These are phyloP conservation scores for Psilopsiagon aurifrons DNA, from an alignment of 2,113 vertebrate genomes.

Conservation along the genomic window DNA sequence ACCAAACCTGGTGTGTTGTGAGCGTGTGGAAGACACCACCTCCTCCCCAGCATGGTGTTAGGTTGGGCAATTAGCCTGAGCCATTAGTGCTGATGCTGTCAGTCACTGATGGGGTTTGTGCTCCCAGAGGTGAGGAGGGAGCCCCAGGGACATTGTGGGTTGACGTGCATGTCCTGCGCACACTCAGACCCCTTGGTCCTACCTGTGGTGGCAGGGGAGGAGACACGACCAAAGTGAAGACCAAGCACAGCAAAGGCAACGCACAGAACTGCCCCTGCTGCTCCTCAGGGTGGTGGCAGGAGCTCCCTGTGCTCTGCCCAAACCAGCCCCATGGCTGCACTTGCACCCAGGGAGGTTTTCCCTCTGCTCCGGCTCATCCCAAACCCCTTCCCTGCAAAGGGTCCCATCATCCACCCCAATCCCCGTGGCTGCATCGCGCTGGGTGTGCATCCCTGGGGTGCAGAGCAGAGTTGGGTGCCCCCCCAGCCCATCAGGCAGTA, in stretches of 20 bases:
- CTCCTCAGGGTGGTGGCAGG: conserved; percentile 26
- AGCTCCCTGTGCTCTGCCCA: background rate
- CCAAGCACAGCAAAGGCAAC: background rate
- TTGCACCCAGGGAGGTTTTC: background rate
- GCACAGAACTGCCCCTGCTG: background rate
- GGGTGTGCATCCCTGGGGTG: accelerated
- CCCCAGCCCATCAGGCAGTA: accelerated
- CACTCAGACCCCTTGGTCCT: accelerated
- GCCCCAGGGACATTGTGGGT: accelerated
- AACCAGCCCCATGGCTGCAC: background rate
- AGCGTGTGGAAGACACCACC: accelerated
- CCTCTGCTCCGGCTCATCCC: accelerated
- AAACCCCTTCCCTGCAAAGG: background rate
- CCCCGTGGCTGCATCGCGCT: accelerated
- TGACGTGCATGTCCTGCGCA: accelerated
- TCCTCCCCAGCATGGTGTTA: accelerated
- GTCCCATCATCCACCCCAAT: background rate
- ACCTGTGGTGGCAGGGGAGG: background rate
- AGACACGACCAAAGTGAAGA: background rate
- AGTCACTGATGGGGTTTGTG: accelerated
- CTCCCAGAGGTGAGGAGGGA: background rate
- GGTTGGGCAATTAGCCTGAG: background rate
- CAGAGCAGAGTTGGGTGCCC: accelerated
- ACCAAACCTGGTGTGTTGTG: accelerated
- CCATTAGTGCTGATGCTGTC: background rate